Evolutionary conservation across 1,140 invertebrate species (phyloP).

Genomic region (Trialeurodes vaporariorum): DNA sequence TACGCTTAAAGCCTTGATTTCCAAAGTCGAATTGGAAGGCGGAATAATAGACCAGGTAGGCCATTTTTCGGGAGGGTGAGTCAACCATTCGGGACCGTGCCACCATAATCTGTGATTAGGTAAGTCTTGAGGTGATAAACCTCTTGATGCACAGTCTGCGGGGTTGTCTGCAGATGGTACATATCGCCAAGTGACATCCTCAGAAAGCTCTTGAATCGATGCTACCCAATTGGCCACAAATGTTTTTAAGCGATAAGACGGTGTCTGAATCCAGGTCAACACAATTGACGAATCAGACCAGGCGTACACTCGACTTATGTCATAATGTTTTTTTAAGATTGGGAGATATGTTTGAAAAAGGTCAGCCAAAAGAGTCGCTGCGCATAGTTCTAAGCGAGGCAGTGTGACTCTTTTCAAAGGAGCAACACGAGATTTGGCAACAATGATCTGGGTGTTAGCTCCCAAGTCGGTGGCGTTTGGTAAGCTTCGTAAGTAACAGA

Average conservation of each 20-base stretch:
- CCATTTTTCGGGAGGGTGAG: too few relatives aligned
- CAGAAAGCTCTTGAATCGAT: slow-evolving; percentile 28
- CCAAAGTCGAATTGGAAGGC: too few relatives aligned
- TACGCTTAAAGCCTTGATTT: too few relatives aligned
- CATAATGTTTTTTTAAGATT: slow-evolving; percentile 12
- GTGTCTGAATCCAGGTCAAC: slow-evolving; percentile 24
- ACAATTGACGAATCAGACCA: slow-evolving; percentile 18
- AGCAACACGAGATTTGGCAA: slow-evolving; percentile 17
- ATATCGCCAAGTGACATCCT: slow-evolving; percentile 27
- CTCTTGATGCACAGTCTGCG: slow-evolving; percentile 34
- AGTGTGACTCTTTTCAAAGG: slow-evolving; percentile 32
- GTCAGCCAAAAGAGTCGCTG: slow-evolving; percentile 23
- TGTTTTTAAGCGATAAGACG: slow-evolving; percentile 27
- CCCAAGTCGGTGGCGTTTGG: slow-evolving; percentile 17
- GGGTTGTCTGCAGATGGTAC: slow-evolving; percentile 33
- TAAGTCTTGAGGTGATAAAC: slow-evolving; percentile 16
- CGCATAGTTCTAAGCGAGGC: slow-evolving; percentile 34
- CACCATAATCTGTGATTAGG: slow-evolving; percentile 18
- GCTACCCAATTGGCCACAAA: slow-evolving; percentile 35
- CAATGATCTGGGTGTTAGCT: slow-evolving; percentile 32
- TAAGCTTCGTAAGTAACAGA: slow-evolving; percentile 22
- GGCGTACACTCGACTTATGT: neutral
- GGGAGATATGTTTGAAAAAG: slow-evolving; percentile 23
- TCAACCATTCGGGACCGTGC: slow-evolving; percentile 5
- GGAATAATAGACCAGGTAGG: too few relatives aligned